Evolutionary conservation across 92 coral and sea anemone genomes (phyloP).

Genomic region (Epizoanthus fatuus): DNA sequence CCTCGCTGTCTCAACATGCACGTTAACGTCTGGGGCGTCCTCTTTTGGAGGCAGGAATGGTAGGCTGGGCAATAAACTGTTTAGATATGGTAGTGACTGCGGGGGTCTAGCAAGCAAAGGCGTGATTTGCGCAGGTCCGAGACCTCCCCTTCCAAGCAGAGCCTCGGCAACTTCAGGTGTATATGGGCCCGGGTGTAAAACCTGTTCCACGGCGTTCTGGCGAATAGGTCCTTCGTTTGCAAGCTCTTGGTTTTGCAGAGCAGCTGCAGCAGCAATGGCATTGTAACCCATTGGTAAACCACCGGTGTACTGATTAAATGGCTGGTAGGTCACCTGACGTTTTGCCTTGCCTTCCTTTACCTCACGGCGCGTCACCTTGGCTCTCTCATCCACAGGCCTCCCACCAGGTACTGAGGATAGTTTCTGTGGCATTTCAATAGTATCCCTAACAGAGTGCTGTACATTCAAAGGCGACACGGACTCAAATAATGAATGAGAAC

Average conservation of each 20-base stretch:
- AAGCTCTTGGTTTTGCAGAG: constrained; percentile 51
- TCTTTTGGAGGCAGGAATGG: constrained; percentile 28
- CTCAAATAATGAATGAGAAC: constrained; percentile 78
- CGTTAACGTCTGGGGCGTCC: constrained; percentile 52
- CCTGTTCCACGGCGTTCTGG: neutral
- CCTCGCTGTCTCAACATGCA: constrained; percentile 92
- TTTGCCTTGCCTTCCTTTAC: neutral
- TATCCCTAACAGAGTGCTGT: constrained; percentile 57
- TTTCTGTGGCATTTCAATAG: constrained; percentile 79
- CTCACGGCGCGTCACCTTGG: constrained; percentile 35
- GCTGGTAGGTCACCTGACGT: constrained; percentile 19
- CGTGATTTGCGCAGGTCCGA: neutral
- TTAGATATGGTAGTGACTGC: constrained; percentile 1
- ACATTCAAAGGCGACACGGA: constrained; percentile 78
- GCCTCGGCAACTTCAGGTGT: constrained; percentile 19
- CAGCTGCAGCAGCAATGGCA: constrained; percentile 27
- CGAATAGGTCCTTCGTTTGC: constrained; percentile 15
- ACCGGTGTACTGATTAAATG: constrained; percentile 27
- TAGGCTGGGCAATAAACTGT: constrained; percentile 1
- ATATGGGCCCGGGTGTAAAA: constrained; percentile 19
- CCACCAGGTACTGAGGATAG: constrained; percentile 81
- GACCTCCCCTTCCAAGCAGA: constrained; percentile 22
- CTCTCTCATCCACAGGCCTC: constrained; percentile 36
- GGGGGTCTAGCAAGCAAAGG: neutral
- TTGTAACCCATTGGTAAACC: constrained; percentile 53